Base-by-base conservation (phyloP, 2,113 vertebrate species). In the Hiodon tergisus region DNA sequence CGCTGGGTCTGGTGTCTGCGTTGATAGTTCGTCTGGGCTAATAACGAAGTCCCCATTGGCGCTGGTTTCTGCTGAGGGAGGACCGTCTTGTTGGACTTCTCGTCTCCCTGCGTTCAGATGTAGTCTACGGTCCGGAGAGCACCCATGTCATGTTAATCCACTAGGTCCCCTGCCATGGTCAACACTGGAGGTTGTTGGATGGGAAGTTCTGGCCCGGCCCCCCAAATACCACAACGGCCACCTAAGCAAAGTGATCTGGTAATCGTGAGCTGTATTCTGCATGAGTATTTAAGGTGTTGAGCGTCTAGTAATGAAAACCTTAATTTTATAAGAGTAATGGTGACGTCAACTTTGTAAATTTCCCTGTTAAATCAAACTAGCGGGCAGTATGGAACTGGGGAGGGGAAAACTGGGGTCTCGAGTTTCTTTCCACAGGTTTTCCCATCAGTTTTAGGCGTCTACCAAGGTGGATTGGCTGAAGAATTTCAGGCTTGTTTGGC, bases 401-500 rank as follows among this genome's bases (percentile, higher is more conserved):
- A 17, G 67, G 69, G 78, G 80, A 82, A 85, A 88, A 87, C 83
- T 72, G 74, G 74, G 86, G 74, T 90, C 75, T 88, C 83, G 69
- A 88, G 88, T 90, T 85, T 88, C 87, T 87, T 87, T 86, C 81
- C 78, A 89, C 91, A 92, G 91, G 89, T 88, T 61, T 31, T 31
- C 31, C 31, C 72, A 61, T 69, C 80, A 77, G 78, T 75, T 79
- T 77, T 85, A 80, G 82, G 76, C 76, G 76, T 79, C 81, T 85
- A 59, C 81, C 67, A 83, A 76, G 78, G 78, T 82, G 83, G 11
- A 13, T 46, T 71, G 75, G 51, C 68, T 62, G 67, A 70, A 71
- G 75, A 71, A 47, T 62, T 60, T 71, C 59, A 59, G 75, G 68
- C 75, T 63, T 70, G 67, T 63, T 63, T 70, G 75, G 58, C 68